phyloP scores from a whole-genome alignment of 2,797 vertebrate species.

The Megalops cyprinoides region DNA sequence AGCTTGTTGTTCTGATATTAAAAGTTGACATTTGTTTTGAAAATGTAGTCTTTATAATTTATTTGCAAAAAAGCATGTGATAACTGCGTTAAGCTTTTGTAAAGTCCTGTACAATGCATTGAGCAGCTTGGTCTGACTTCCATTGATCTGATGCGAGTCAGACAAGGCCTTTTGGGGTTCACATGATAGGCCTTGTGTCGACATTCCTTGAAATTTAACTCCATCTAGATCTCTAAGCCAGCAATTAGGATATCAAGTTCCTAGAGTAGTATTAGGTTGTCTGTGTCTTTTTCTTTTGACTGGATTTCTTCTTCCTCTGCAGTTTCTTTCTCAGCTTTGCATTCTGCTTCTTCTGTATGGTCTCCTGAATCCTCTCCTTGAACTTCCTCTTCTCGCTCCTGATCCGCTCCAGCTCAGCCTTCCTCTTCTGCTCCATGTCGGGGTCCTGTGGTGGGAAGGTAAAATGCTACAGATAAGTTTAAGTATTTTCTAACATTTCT shows the following conservation, averaged over 20 bases:
- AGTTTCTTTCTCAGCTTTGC: conserved; percentile 61
- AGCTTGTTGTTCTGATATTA: background rate
- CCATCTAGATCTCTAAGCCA: background rate
- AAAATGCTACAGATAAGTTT: background rate
- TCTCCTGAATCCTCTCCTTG: conserved; percentile 74
- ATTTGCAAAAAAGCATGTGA: background rate
- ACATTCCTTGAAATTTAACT: background rate
- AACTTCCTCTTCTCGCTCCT: conserved; percentile 78
- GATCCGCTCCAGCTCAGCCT: conserved; percentile 86
- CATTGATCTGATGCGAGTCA: background rate
- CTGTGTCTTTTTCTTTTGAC: conserved; percentile 39
- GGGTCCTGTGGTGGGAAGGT: conserved; percentile 79
- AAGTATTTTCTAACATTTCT: background rate
- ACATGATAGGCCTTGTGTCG: background rate
- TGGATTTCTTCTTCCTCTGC: conserved; percentile 56
- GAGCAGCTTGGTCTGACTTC: conserved; percentile 32
- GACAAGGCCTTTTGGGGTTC: background rate
- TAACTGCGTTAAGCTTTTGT: conserved; percentile 1
- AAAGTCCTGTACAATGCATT: conserved; percentile 31
- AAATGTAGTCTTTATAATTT: background rate
- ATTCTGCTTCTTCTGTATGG: conserved; percentile 62
- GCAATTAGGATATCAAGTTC: background rate
- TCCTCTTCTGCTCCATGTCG: conserved; percentile 86
- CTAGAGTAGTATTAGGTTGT: too few relatives aligned
- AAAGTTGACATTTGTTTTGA: background rate